A percentile compares a stretch with the other conserved stretches of the same genome.
These are phyloP conservation scores for Numenius arquata DNA, from an alignment of 2,113 vertebrate species.

Conservation along the genomic window DNA sequence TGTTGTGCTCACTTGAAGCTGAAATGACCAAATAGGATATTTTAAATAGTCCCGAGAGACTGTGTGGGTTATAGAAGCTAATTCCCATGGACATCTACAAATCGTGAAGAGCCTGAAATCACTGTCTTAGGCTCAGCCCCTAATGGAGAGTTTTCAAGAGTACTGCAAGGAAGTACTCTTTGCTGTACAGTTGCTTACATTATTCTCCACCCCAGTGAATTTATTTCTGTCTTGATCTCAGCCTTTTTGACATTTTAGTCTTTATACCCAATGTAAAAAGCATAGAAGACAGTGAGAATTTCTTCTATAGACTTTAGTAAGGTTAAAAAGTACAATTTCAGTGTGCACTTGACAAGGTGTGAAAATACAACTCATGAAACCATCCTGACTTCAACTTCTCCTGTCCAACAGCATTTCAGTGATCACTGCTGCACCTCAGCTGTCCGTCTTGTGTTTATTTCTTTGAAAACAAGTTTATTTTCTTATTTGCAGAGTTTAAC, in stretches of 20 bases:
- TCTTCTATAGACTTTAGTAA: neutral
- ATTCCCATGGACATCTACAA: neutral
- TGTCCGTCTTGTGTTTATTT: neutral
- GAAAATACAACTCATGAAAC: neutral
- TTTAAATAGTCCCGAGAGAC: neutral
- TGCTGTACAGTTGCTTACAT: neutral
- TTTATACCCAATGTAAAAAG: neutral
- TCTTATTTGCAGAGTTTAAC: neutral
- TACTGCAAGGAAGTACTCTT: neutral
- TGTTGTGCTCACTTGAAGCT: neutral
- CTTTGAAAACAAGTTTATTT: neutral
- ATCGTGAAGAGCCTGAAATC: neutral
- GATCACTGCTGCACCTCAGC: neutral
- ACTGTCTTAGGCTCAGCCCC: neutral
- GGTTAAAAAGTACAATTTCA: neutral
- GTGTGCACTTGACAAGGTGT: neutral
- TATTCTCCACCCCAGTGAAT: neutral
- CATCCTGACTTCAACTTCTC: neutral
- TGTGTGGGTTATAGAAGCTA: neutral
- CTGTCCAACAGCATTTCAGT: neutral
- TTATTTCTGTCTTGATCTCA: neutral
- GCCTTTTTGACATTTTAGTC: neutral
- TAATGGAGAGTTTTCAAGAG: neutral
- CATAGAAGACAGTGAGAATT: neutral
- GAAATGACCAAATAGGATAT: neutral